phyloP scores from a whole-genome alignment of 2,888 invertebrate species.

The Heteromurus nitidus region DNA sequence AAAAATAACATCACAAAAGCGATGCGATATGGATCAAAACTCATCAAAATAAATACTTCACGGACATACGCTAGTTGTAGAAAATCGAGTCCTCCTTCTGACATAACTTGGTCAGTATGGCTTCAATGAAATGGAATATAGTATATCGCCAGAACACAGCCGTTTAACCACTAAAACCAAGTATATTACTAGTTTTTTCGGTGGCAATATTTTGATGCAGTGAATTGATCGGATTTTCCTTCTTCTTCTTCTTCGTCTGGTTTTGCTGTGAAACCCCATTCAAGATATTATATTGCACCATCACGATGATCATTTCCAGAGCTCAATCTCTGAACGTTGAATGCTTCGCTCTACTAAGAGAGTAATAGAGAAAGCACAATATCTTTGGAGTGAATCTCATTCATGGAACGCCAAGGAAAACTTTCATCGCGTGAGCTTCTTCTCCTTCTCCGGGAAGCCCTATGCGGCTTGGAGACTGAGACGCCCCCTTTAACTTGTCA shows the following conservation, averaged over 20 bases:
- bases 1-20: not conserved
- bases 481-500: constrained; percentile 45
- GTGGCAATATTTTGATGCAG: constrained; percentile 5
- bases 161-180: no score
- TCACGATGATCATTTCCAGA: not conserved
- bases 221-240: constrained; percentile 6
- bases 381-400: constrained; percentile 5
- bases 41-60: constrained; percentile 12
- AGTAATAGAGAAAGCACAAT: no score
- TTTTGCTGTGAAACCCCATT: constrained; percentile 9
- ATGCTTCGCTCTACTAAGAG: not conserved
- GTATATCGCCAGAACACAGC: no score
- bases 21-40: constrained; percentile 6
- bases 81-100: no score
- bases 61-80: not conserved
- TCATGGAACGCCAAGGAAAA: constrained; percentile 7
- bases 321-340: constrained; percentile 1
- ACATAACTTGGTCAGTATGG: constrained; percentile 12
- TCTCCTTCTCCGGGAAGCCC: not conserved
- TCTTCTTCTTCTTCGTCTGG: not conserved
- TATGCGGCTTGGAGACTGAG: constrained; percentile 9
- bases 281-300: constrained; percentile 11
- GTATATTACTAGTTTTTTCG: no score
- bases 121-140: not conserved
- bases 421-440: not conserved